Evolutionary conservation across 2,888 invertebrate genomes (phyloP).

Genomic region (Electrophaes corylata): DNA sequence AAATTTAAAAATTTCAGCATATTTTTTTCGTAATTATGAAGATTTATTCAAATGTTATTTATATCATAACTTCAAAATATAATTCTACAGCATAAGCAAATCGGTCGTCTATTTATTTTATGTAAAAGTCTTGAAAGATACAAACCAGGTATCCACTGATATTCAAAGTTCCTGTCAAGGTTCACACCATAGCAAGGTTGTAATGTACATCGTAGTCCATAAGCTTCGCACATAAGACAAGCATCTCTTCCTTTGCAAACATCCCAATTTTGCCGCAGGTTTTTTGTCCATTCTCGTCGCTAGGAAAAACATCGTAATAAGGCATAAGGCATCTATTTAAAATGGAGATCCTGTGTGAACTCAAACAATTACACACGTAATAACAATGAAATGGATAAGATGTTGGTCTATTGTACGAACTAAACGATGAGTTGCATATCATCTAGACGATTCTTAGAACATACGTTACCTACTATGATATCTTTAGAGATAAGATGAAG

Average conservation of each 20-base stretch:
- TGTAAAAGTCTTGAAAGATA: conserved; percentile 6
- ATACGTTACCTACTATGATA: no score
- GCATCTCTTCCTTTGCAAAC: conserved; percentile 58
- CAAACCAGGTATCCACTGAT: conserved; percentile 78
- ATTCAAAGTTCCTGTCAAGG: conserved; percentile 77
- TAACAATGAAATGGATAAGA: background rate
- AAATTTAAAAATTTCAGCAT: no score
- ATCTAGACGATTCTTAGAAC: no score
- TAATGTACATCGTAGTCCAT: conserved; percentile 67
- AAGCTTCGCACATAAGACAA: conserved; percentile 57
- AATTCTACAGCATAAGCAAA: no score
- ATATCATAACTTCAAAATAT: no score
- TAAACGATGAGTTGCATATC: background rate
- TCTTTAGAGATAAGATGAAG: no score
- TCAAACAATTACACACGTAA: background rate
- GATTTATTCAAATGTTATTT: no score
- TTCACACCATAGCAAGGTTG: conserved; percentile 74
- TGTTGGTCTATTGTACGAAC: background rate
- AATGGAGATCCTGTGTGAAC: background rate
- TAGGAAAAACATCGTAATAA: conserved; percentile 35
- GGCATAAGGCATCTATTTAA: background rate
- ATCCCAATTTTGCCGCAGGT: conserved; percentile 73
- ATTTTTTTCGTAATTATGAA: no score
- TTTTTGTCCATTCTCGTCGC: conserved; percentile 74
- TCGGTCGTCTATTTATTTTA: background rate